These are phyloP conservation scores for Phyllotreta cruciferae DNA, from an alignment of 2,888 invertebrate species.

Conservation along the genomic window DNA sequence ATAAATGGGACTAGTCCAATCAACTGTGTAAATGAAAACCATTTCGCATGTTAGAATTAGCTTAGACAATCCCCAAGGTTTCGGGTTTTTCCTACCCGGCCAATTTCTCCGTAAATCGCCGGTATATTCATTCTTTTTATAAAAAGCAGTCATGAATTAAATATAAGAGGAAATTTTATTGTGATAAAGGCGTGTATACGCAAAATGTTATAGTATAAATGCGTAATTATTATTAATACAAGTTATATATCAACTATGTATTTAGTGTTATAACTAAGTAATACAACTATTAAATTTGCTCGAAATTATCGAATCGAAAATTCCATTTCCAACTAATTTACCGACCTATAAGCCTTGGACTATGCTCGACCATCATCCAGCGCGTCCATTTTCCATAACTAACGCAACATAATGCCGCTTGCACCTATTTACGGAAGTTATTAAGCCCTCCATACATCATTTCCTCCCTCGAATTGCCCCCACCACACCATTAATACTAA, in stretches of 20 bases:
- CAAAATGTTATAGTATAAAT: no score
- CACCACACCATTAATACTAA: slow-evolving; percentile 58
- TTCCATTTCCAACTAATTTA: no score
- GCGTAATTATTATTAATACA: no score
- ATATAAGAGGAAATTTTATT: slow-evolving; percentile 16
- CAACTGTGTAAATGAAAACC: no score
- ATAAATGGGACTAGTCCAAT: no score
- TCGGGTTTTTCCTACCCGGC: slow-evolving; percentile 16
- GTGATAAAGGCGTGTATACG: neutral
- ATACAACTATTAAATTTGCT: no score
- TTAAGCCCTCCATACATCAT: slow-evolving; percentile 57
- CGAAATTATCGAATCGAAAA: no score
- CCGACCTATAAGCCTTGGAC: neutral
- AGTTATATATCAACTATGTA: no score
- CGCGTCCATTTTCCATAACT: slow-evolving; percentile 29
- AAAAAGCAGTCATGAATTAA: slow-evolving; percentile 5
- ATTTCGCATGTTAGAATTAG: no score
- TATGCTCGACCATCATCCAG: slow-evolving; percentile 11
- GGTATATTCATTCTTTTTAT: slow-evolving; percentile 3
- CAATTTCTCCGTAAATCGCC: slow-evolving; percentile 8
- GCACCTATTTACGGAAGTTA: slow-evolving; percentile 51
- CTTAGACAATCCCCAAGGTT: slow-evolving; percentile 4
- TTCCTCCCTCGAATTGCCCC: slow-evolving; percentile 57
- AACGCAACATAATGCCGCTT: slow-evolving; percentile 33
- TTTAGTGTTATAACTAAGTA: no score